A percentile compares a stretch with the other conserved stretches of the same genome.
phyloP scores from a whole-genome alignment of 1,140 invertebrate genomes.

The Drosophila bipectinata region DNA sequence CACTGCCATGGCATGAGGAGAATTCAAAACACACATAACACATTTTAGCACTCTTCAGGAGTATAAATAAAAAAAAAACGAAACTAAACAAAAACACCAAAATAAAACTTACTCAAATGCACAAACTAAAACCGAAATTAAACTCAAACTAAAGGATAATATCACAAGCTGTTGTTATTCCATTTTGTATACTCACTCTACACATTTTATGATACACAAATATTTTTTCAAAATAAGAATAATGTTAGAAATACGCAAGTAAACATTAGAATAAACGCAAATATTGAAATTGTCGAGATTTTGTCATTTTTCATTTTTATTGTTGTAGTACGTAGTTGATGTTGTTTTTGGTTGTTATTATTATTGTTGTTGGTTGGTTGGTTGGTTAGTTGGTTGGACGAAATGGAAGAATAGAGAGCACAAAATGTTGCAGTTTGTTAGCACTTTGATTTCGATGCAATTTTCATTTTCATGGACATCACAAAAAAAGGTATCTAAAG shows the following conservation, averaged over 20 bases:
- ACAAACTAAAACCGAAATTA: constrained; percentile 31
- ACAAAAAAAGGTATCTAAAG: constrained; percentile 56
- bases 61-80: constrained; percentile 10
- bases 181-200: constrained; percentile 36
- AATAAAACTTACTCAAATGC: neutral
- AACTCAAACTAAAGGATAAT: constrained; percentile 26
- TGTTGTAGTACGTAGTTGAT: constrained; percentile 44
- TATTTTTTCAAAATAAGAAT: constrained; percentile 34
- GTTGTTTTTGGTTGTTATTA: constrained; percentile 36
- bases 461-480: constrained; percentile 42
- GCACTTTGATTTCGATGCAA: constrained; percentile 21
- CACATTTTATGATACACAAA: constrained; percentile 34
- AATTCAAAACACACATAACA: constrained; percentile 17
- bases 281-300: constrained; percentile 60
- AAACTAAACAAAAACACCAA: neutral
- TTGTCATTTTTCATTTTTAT: constrained; percentile 46
- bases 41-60: constrained; percentile 6
- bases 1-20: constrained; percentile 60
- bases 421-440: constrained; percentile 58
- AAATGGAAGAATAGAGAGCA: constrained; percentile 45
- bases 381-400: neutral
- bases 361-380: constrained; percentile 57
- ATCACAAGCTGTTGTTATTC: constrained; percentile 25
- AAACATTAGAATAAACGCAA: constrained; percentile 33
- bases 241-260: constrained; percentile 16